Evolutionary conservation across 1,140 invertebrate species (phyloP), one percentile per base, ranked within the genome.

Genomic region (Harpegnathos saltator): DNA sequence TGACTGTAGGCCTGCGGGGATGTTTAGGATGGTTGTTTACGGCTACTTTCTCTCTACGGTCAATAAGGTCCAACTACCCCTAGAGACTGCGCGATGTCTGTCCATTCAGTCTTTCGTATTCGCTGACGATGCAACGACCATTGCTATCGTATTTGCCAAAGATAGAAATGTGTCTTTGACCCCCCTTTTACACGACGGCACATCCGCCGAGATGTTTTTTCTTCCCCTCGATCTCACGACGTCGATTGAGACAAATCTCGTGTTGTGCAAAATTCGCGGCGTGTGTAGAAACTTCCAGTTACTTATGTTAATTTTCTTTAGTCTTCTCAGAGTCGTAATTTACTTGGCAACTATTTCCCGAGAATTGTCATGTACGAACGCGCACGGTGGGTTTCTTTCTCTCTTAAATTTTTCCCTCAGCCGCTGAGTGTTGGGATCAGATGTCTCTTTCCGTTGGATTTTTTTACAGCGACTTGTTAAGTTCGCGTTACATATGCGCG

Each of bases 1-100:
- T 90, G 90, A 92, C 88, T 87, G 85, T 87, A 90, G 89, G 89
- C 81, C 81, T 84, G 72, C 73, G 77, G 81, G 89, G 82, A 87
- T 92, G 91, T 94, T 93, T 92, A 91, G 89, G 90, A 91, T 89
- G 91, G 90, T 93, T 94, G 92, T 93, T 94, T 94, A 93, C 91
- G 89, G 88, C 91, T 90, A 88, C 84, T 90, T 85, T 89, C 86
- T 84, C 71, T 88, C 73, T 87, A 75, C 75, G 91, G 89, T 92
- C 92, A 92, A 93, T 93, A 91, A 91, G 87, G 82, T 90, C 80
- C 85, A 83, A 91, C 74, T 81, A 83, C 87, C 88, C 87, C 88
- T 69, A 63, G 85, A 83, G 86, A 84, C 73, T 78, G 62, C 68
- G n/a, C 68, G 74, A 83, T 87, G 86, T 93, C 90, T 87, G 83